Conservation (phyloP, 2,797 vertebrate genomes). For the Ctenopoma kingsleyae region DNA sequence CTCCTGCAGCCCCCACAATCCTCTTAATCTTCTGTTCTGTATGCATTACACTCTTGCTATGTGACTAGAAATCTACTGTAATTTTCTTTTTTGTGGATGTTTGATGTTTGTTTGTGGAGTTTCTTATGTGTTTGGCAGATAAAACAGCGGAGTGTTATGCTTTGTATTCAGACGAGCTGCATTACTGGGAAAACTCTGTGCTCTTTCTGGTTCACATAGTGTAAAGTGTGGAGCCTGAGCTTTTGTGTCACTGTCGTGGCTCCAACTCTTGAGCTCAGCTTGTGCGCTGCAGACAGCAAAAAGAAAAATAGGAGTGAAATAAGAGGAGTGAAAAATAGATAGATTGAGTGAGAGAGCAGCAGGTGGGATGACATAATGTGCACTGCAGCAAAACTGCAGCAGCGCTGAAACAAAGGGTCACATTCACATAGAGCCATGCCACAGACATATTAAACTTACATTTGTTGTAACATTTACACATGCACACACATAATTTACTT, state of each 20-base stretch:
- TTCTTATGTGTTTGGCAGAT: conserved; percentile 22
- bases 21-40: neutral
- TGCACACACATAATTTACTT: neutral
- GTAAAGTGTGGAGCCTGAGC: conserved; percentile 49
- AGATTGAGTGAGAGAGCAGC: conserved; percentile 77
- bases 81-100: neutral
- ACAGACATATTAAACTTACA: conserved; percentile 17
- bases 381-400: conserved; percentile 90
- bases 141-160: conserved; percentile 33
- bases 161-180: conserved; percentile 42
- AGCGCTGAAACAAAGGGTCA: conserved; percentile 79
- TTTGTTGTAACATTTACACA: neutral
- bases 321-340: conserved; percentile 68
- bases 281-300: conserved; percentile 59
- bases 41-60: neutral
- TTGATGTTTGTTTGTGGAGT: neutral
- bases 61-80: neutral
- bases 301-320: conserved; percentile 58
- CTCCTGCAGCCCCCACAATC: neutral
- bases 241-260: conserved; percentile 34
- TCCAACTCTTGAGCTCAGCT: conserved; percentile 50
- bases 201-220: conserved; percentile 32
- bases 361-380: conserved; percentile 82
- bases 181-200: conserved; percentile 19
- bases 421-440: conserved; percentile 41